A percentile compares a stretch with the other conserved stretches of the same genome.
These are phyloP conservation scores for Leucoma salicis DNA, from an alignment of 2,888 invertebrate genomes.

Conservation along the genomic window DNA sequence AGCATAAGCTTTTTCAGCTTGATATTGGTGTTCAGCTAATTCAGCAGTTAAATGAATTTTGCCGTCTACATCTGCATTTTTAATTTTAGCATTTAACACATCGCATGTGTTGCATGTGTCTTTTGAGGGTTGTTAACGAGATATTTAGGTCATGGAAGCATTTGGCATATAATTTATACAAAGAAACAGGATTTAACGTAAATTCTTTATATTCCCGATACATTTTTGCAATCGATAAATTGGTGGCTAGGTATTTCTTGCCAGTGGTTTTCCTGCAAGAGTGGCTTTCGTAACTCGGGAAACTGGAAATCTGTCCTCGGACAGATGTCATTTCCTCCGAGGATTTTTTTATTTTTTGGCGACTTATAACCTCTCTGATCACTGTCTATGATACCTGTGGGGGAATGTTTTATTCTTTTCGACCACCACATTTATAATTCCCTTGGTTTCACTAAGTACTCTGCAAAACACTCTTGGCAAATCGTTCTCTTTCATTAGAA, in stretches of 20 bases:
- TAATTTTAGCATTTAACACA: constrained; percentile 9
- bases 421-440: constrained; percentile 13
- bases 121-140: constrained; percentile 22
- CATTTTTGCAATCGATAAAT: constrained; percentile 21
- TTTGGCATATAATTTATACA: constrained; percentile 19
- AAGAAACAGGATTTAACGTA: constrained; percentile 17
- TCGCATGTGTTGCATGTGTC: constrained; percentile 22
- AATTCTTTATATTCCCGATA: constrained; percentile 22
- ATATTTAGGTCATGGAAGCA: constrained; percentile 23
- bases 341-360: constrained; percentile 18
- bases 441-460: constrained; percentile 12
- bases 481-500: constrained; percentile 10
- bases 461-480: constrained; percentile 17
- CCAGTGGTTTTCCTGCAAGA: constrained; percentile 21
- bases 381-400: constrained; percentile 11
- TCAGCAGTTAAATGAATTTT: constrained; percentile 5
- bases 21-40: constrained; percentile 8
- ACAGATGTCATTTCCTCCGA: constrained; percentile 12
- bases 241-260: constrained; percentile 21
- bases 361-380: constrained; percentile 17
- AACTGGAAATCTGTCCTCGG: constrained; percentile 8
- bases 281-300: constrained; percentile 23
- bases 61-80: constrained; percentile 7
- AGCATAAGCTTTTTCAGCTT: constrained; percentile 13
- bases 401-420: constrained; percentile 15